Percentiles rank a stretch among this genome's conserved stretches.
These are phyloP conservation scores for Tupiocoris notatus DNA, from an alignment of 2,888 invertebrate genomes.

Conservation along the genomic window DNA sequence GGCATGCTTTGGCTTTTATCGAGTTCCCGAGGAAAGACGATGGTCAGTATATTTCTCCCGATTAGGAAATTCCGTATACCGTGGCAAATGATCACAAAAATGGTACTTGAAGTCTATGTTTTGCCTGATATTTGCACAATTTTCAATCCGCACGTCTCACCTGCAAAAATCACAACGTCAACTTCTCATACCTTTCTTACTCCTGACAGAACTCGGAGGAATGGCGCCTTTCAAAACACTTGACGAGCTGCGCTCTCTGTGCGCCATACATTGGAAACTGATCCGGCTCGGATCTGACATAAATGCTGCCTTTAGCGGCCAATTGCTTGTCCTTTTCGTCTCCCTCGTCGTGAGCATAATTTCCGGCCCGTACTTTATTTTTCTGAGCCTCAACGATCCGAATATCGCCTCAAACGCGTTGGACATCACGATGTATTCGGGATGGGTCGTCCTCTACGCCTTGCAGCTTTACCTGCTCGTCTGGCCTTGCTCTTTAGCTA, in stretches of 20 bases:
- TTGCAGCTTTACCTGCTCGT: constrained; percentile 8
- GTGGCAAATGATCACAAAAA: too few species aligned
- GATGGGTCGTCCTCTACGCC: constrained; percentile 13
- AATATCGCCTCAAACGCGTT: neutral
- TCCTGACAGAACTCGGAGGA: neutral
- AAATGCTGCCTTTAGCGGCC: constrained; percentile 18
- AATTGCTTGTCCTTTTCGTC: constrained; percentile 10
- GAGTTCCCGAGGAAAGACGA: neutral
- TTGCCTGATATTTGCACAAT: too few species aligned
- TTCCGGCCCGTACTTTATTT: constrained; percentile 25
- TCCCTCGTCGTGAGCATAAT: neutral
- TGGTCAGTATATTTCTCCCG: neutral
- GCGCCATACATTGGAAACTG: constrained; percentile 22
- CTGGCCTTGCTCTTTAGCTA: constrained; percentile 13
- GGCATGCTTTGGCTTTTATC: neutral
- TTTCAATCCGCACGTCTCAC: too few species aligned
- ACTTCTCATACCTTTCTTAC: too few species aligned
- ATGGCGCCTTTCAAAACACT: neutral
- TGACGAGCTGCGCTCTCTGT: neutral
- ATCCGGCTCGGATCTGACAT: constrained; percentile 2
- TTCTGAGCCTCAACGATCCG: constrained; percentile 1
- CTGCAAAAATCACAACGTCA: too few species aligned
- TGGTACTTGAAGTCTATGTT: too few species aligned
- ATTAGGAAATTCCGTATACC: too few species aligned
- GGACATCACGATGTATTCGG: neutral